A percentile compares a stretch with the other conserved stretches of the same genome.
Evolutionary conservation across 2,888 invertebrate genomes (phyloP).

Genomic region (Agrotis segetum): DNA sequence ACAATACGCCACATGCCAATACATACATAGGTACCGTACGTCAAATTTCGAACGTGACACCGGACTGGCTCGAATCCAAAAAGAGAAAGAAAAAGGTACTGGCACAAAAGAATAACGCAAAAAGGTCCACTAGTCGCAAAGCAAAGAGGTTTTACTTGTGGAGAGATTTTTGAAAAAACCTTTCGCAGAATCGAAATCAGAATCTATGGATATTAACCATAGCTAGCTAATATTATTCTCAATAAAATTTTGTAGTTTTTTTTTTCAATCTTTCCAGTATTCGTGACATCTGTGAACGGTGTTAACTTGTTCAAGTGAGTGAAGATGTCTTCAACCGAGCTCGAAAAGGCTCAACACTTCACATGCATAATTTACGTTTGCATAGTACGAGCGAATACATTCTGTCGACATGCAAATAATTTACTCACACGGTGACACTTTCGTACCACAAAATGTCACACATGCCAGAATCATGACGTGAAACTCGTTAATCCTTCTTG

Average conservation of each 20-base stretch:
- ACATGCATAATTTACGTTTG: neutral
- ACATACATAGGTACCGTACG: constrained; percentile 1
- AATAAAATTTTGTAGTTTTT: neutral
- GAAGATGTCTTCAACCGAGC: neutral
- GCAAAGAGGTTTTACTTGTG: too few species aligned
- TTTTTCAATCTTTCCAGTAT: neutral
- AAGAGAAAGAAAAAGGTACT: constrained; percentile 8
- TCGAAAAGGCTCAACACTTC: neutral
- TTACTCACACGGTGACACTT: neutral
- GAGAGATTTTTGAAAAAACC: neutral
- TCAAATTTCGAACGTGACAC: constrained; percentile 36
- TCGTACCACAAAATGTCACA: neutral
- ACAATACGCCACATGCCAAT: constrained; percentile 26
- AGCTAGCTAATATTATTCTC: neutral
- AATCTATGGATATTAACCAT: too few species aligned
- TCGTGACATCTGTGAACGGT: neutral
- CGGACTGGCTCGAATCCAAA: constrained; percentile 19
- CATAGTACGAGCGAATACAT: neutral
- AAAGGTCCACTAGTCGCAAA: constrained; percentile 7
- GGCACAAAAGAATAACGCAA: neutral
- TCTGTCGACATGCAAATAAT: neutral
- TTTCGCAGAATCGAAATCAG: too few species aligned
- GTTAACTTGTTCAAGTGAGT: constrained; percentile 3
- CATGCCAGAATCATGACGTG: neutral
- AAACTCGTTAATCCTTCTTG: neutral